Conservation (phyloP, 2,888 invertebrate species). For the Noctua janthina region DNA sequence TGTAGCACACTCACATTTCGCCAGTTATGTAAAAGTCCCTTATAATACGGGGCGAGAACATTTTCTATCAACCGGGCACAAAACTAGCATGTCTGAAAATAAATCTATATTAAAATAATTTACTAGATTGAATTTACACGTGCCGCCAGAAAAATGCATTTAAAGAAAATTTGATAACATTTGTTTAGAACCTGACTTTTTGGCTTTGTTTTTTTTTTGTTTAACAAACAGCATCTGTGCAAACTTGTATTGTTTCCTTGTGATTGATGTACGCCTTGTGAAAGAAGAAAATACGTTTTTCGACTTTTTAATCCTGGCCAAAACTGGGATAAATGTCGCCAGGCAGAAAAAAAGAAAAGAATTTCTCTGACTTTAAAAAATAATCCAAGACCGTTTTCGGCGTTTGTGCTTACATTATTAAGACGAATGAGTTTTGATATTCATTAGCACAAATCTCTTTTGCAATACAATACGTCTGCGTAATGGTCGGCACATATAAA, state of each 20-base stretch:
- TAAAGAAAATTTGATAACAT: background rate
- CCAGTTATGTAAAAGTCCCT: background rate
- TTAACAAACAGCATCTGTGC: too few relatives aligned
- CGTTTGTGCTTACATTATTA: background rate
- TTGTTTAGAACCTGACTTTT: background rate
- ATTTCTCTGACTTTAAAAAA: background rate
- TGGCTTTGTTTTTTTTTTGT: background rate
- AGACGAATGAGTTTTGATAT: background rate
- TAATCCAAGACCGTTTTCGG: background rate
- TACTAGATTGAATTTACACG: background rate
- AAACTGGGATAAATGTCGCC: constrained; percentile 13
- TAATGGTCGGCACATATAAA: background rate
- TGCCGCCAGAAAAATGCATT: background rate
- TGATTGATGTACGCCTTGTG: constrained; percentile 1
- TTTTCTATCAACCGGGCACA: background rate
- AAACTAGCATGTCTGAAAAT: background rate
- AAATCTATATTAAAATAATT: background rate
- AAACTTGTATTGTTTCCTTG: background rate
- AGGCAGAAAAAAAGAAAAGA: background rate
- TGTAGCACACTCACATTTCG: background rate
- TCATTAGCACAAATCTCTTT: background rate
- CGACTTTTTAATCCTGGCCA: too few relatives aligned
- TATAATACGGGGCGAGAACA: background rate
- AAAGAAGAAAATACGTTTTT: background rate
- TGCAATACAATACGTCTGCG: background rate